Conservation (phyloP, 2,888 invertebrate species). For the Protodeltote pygarga region DNA sequence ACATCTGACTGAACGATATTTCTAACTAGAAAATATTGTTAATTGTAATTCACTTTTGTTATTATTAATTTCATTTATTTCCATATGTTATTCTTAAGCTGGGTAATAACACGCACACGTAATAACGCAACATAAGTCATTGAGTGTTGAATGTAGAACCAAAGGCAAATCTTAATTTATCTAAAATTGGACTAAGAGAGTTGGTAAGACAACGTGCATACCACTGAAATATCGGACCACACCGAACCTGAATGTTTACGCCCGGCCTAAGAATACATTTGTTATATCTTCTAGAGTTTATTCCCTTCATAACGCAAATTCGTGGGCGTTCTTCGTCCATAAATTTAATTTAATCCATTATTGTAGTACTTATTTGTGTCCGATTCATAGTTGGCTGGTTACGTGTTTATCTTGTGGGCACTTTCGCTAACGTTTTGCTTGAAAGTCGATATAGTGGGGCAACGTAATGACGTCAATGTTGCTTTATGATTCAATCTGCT, state of each 20-base stretch:
- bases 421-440: constrained; percentile 61
- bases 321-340: constrained; percentile 30
- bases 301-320: constrained; percentile 33
- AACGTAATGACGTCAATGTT: constrained; percentile 79
- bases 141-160: too few species aligned
- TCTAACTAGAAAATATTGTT: neutral
- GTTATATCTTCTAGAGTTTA: constrained; percentile 28
- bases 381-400: constrained; percentile 45
- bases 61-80: neutral
- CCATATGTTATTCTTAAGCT: neutral
- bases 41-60: too few species aligned
- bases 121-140: too few species aligned
- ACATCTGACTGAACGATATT: constrained; percentile 2
- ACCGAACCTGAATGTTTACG: too few species aligned
- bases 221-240: too few species aligned
- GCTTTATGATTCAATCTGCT: constrained; percentile 81
- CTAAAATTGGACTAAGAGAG: too few species aligned
- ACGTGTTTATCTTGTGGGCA: constrained; percentile 59
- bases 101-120: too few species aligned
- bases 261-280: too few species aligned
- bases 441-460: constrained; percentile 65
- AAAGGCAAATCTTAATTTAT: too few species aligned
- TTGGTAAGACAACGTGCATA: too few species aligned
- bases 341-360: constrained; percentile 47
- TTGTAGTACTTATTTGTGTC: constrained; percentile 43